A percentile compares a stretch with the other conserved stretches of the same genome.
Evolutionary conservation across 1,140 invertebrate genomes (phyloP).

Genomic region (Drosophila sturtevanti): DNA sequence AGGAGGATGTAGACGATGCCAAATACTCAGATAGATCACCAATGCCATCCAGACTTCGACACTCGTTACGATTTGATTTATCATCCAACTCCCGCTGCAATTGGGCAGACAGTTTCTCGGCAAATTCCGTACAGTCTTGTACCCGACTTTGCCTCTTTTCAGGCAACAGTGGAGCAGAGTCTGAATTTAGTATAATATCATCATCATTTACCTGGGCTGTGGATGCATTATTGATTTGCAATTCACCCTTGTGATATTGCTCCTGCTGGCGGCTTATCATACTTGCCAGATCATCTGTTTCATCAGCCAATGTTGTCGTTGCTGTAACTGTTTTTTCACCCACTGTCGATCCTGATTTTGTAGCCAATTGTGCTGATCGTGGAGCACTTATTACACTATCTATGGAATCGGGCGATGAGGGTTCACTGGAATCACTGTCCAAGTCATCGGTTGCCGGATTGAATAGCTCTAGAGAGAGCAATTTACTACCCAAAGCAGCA

Average conservation of each 20-base stretch:
- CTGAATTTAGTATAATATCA: conserved; percentile 75
- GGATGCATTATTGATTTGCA: conserved; percentile 57
- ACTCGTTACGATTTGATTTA: conserved; percentile 82
- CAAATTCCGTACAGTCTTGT: conserved; percentile 89
- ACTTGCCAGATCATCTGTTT: conserved; percentile 40
- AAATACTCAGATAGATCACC: conserved; percentile 60
- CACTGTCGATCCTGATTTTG: conserved; percentile 6
- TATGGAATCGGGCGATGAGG: conserved; percentile 93
- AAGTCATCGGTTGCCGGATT: conserved; percentile 95
- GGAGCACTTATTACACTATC: conserved; percentile 91
- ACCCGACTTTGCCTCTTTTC: conserved; percentile 55
- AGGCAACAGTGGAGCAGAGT: conserved; percentile 59
- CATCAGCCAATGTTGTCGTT: conserved; percentile 32
- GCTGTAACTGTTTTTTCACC: conserved; percentile 43
- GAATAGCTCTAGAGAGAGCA: conserved; percentile 92
- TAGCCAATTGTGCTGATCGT: conserved; percentile 48
- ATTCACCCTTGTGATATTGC: conserved; percentile 59
- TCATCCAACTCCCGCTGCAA: conserved; percentile 90
- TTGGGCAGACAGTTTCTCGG: conserved; percentile 89
- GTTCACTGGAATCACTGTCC: conserved; percentile 93
- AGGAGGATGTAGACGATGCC: conserved; percentile 11
- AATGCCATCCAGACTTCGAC: conserved; percentile 62
- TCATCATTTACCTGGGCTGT: conserved; percentile 44
- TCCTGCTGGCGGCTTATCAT: conserved; percentile 49
- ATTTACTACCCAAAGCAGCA: conserved; percentile 83